These are phyloP conservation scores for Pollenia labialis DNA, from an alignment of 2,888 invertebrate genomes.

Conservation along the genomic window DNA sequence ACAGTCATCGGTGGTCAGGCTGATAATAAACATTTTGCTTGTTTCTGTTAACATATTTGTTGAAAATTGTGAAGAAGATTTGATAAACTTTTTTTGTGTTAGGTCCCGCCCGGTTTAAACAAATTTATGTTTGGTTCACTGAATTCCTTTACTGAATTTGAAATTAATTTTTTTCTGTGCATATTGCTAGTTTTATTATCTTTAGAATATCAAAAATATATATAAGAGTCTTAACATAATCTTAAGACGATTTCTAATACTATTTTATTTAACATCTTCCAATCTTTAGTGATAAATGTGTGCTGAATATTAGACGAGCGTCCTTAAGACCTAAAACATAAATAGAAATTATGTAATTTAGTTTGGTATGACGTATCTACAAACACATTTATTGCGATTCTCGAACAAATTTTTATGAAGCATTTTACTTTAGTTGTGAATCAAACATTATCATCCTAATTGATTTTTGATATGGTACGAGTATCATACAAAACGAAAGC, in stretches of 20 bases:
- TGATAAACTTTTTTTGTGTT: too few species aligned
- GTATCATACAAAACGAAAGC: neutral
- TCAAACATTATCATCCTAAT: slow-evolving; percentile 20
- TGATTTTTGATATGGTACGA: slow-evolving; percentile 35
- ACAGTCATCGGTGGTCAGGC: too few species aligned
- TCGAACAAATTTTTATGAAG: slow-evolving; percentile 21
- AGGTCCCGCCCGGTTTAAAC: too few species aligned
- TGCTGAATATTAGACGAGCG: neutral
- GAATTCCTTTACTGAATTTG: too few species aligned
- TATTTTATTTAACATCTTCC: neutral
- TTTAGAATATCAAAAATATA: too few species aligned
- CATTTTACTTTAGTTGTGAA: neutral
- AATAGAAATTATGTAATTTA: too few species aligned
- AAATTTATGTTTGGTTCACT: too few species aligned
- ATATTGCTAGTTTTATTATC: too few species aligned
- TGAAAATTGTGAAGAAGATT: too few species aligned
- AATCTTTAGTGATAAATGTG: neutral
- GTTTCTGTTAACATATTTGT: too few species aligned
- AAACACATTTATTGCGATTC: neutral
- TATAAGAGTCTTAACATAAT: neutral
- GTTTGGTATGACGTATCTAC: neutral
- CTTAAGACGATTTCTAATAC: neutral
- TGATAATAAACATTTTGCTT: too few species aligned
- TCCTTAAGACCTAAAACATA: neutral
- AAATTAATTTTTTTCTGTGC: too few species aligned